Percentiles rank a stretch among this genome's conserved stretches.
phyloP scores from a whole-genome alignment of 1,140 invertebrate species.

The Zaprionus davidi region DNA sequence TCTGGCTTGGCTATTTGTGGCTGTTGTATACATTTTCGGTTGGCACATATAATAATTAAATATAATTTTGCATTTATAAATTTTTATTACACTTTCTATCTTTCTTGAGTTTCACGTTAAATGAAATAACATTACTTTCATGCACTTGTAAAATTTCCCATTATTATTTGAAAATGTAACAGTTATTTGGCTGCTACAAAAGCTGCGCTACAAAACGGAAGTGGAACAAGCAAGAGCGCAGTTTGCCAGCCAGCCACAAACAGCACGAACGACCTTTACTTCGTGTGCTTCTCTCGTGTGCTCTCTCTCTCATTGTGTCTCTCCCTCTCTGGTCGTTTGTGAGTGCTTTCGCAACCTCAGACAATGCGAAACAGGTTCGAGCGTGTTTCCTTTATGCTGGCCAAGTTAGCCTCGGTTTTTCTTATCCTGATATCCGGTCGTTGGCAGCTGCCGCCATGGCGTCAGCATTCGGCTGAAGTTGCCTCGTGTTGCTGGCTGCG shows the following conservation, averaged over 20 bases:
- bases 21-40: too few species aligned
- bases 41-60: too few species aligned
- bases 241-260: background rate
- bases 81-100: too few species aligned
- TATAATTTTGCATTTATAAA: too few species aligned
- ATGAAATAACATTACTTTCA: background rate
- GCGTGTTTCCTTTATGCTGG: slow-evolving; percentile 35
- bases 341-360: slow-evolving; percentile 54
- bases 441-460: slow-evolving; percentile 37
- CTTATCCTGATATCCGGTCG: slow-evolving; percentile 67
- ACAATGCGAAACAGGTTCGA: slow-evolving; percentile 70
- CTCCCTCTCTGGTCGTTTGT: background rate
- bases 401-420: slow-evolving; percentile 58
- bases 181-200: background rate
- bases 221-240: slow-evolving; percentile 45
- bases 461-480: slow-evolving; percentile 15
- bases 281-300: slow-evolving; percentile 19
- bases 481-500: slow-evolving; percentile 4
- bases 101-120: background rate
- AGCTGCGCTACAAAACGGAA: slow-evolving; percentile 40
- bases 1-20: too few species aligned
- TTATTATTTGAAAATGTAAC: slow-evolving; percentile 48
- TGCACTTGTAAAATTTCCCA: slow-evolving; percentile 42
- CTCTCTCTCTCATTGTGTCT: slow-evolving; percentile 20
- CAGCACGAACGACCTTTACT: slow-evolving; percentile 32